These are phyloP conservation scores for Callyntrura guangdongensis DNA, from an alignment of 2,888 invertebrate species.

Conservation along the genomic window DNA sequence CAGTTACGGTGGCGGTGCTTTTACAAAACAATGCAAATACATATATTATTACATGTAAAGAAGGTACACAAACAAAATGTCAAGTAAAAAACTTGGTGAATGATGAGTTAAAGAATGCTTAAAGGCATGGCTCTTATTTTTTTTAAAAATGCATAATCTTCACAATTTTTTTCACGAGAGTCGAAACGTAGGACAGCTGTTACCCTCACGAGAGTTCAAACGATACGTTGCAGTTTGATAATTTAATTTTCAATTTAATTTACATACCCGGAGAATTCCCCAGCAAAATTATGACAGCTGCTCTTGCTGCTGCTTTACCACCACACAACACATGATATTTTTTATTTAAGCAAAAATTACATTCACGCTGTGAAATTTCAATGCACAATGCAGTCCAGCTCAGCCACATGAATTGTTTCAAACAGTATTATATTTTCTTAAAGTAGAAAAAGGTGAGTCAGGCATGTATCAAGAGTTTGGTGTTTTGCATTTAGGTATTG, in stretches of 20 bases:
- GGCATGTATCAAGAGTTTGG: not conserved
- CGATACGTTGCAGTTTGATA: constrained; percentile 8
- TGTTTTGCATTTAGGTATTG: not conserved
- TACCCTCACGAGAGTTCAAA: constrained; percentile 20
- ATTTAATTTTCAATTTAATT: constrained; percentile 12
- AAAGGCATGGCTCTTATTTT: not conserved
- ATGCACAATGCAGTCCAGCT: constrained; percentile 6
- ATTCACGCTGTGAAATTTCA: not conserved
- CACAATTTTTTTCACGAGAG: not conserved
- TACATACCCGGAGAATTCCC: constrained; percentile 35
- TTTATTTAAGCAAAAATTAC: constrained; percentile 6
- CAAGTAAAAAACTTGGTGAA: not conserved
- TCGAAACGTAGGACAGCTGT: constrained; percentile 39
- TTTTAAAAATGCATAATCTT: not conserved
- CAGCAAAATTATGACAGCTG: constrained; percentile 50
- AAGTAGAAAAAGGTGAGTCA: not conserved
- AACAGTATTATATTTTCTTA: not conserved
- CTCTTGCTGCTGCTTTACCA: constrained; percentile 13
- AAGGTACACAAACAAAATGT: constrained; percentile 21
- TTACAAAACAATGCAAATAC: constrained; percentile 33
- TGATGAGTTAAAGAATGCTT: not conserved
- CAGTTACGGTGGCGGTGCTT: constrained; percentile 15
- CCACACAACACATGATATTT: constrained; percentile 17
- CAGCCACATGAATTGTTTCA: not conserved
- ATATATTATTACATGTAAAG: constrained; percentile 26